A percentile compares a stretch with the other conserved stretches of the same genome.
These are phyloP conservation scores for Spondyliosoma cantharus DNA, from an alignment of 2,797 vertebrate species.

Conservation along the genomic window DNA sequence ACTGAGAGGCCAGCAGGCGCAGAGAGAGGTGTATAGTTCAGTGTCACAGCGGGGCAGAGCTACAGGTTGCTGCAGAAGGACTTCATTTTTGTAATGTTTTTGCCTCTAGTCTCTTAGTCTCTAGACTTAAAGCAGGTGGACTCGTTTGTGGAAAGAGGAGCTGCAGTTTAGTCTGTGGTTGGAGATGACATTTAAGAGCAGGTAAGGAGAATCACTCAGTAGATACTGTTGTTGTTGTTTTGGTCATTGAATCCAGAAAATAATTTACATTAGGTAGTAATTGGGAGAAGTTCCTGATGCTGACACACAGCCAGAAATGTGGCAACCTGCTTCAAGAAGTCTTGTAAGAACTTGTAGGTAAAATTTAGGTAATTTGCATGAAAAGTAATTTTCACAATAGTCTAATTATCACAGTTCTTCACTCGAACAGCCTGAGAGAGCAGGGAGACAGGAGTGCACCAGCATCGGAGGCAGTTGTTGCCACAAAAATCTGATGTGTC, in stretches of 20 bases:
- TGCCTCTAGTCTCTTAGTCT: too few relatives aligned
- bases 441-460: not conserved
- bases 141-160: conserved; percentile 33
- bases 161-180: conserved; percentile 39
- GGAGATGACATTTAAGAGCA: conserved; percentile 64
- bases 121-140: conserved; percentile 38
- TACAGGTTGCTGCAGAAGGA: conserved; percentile 63
- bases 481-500: conserved; percentile 54
- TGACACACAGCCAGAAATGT: not conserved
- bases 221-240: conserved; percentile 14
- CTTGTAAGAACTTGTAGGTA: not conserved
- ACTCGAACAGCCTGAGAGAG: conserved; percentile 3
- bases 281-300: not conserved
- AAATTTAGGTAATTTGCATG: conserved; percentile 6
- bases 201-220: conserved; percentile 64
- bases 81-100: conserved; percentile 9
- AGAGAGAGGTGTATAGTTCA: conserved; percentile 42
- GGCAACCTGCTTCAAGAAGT: not conserved
- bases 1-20: conserved; percentile 22
- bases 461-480: conserved; percentile 22
- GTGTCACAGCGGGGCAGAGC: conserved; percentile 45
- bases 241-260: not conserved
- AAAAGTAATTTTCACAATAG: not conserved
- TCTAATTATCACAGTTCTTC: not conserved
- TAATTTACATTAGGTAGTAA: not conserved